phyloP scores from a whole-genome alignment of 2,888 invertebrate genomes.

The Andrena trimmerana region DNA sequence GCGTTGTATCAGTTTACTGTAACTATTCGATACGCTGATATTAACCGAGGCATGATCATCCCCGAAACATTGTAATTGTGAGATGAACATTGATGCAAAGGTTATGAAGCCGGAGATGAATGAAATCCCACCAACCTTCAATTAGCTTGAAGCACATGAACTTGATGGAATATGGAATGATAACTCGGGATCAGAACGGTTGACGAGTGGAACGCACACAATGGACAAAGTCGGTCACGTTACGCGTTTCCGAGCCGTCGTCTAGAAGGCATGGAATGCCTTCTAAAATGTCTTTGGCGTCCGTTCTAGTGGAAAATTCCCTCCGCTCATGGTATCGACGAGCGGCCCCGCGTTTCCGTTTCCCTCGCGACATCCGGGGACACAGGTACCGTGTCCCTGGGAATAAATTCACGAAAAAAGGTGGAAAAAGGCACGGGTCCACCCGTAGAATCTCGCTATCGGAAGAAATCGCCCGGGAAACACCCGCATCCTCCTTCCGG shows the following conservation, averaged over 20 bases:
- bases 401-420: slow-evolving; percentile 61
- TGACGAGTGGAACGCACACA: slow-evolving; percentile 12
- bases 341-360: slow-evolving; percentile 44
- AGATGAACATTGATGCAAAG: no score
- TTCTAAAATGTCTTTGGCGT: slow-evolving; percentile 59
- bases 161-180: not conserved
- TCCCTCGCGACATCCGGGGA: slow-evolving; percentile 37
- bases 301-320: slow-evolving; percentile 65
- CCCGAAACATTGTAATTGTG: no score
- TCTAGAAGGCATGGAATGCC: slow-evolving; percentile 56
- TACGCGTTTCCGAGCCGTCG: slow-evolving; percentile 25
- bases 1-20: no score
- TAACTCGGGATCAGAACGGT: not conserved
- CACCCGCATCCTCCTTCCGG: slow-evolving; percentile 67
- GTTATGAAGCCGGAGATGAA: not conserved
- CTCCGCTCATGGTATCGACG: slow-evolving; percentile 55
- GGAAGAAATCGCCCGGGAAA: slow-evolving; percentile 61
- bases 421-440: slow-evolving; percentile 18
- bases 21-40: no score
- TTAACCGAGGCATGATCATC: no score
- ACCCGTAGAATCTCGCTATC: slow-evolving; percentile 61
- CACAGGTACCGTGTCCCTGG: slow-evolving; percentile 52
- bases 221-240: slow-evolving; percentile 63
- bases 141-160: not conserved
- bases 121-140: not conserved